phyloP scores from a whole-genome alignment of 1,140 invertebrate species.

The Zaprionus ornatus region DNA sequence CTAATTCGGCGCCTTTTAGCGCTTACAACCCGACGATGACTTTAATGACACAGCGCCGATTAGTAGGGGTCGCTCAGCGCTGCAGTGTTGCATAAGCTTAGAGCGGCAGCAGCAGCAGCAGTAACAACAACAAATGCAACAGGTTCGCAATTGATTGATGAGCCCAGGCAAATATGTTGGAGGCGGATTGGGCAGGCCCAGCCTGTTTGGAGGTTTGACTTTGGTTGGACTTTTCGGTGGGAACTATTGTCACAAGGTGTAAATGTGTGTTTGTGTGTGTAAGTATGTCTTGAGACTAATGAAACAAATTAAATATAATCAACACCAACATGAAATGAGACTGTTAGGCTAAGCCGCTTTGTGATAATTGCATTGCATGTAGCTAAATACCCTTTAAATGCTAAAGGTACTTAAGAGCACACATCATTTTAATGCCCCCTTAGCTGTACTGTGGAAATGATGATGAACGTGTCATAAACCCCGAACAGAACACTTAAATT shows the following conservation, averaged over 20 bases:
- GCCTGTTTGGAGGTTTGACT: not conserved
- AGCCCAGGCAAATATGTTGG: not conserved
- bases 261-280: not conserved
- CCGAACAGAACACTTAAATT: not conserved
- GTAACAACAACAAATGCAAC: slow-evolving; percentile 6
- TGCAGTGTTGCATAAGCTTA: slow-evolving; percentile 26
- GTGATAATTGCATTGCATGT: slow-evolving; percentile 1
- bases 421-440: not conserved
- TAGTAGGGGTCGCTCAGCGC: slow-evolving; percentile 15
- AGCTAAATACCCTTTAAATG: slow-evolving; percentile 6
- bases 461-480: not conserved
- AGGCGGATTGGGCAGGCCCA: not conserved
- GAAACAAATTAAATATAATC: not conserved
- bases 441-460: not conserved
- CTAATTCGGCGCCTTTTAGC: slow-evolving; percentile 1
- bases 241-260: slow-evolving; percentile 17
- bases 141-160: slow-evolving; percentile 17
- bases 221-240: not conserved
- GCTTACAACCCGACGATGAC: slow-evolving; percentile 29
- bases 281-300: not conserved
- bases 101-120: not conserved
- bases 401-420: not conserved
- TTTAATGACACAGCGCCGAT: slow-evolving; percentile 29
- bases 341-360: not conserved
- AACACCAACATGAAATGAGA: not conserved